These are phyloP conservation scores for Lophius americanus DNA, from an alignment of 2,797 vertebrate genomes.

Conservation along the genomic window DNA sequence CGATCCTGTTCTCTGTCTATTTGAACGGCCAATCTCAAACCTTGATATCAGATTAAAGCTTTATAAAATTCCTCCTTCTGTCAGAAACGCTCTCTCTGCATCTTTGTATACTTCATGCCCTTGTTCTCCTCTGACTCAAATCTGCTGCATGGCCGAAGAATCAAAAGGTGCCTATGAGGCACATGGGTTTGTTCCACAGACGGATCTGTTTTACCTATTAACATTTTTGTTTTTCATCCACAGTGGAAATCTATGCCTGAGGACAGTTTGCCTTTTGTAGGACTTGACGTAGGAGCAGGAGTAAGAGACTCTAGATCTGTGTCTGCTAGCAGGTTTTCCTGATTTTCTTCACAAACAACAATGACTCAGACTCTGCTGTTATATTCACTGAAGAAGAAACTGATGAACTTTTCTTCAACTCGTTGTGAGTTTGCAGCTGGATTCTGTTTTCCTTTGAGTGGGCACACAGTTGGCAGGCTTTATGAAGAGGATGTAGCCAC, in stretches of 20 bases:
- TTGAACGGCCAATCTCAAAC: slow-evolving; percentile 8
- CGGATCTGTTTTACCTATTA: slow-evolving; percentile 2
- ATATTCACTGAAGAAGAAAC: neutral
- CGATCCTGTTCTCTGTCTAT: neutral
- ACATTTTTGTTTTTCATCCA: neutral
- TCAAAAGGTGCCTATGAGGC: slow-evolving; percentile 5
- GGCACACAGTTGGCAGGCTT: too few relatives aligned
- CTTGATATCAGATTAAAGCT: slow-evolving; percentile 1
- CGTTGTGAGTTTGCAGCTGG: neutral
- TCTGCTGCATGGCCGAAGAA: neutral
- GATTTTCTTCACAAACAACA: neutral
- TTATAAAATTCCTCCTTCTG: neutral
- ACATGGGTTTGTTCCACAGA: neutral
- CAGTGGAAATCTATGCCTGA: slow-evolving; percentile 10
- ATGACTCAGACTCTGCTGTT: neutral
- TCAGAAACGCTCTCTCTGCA: neutral
- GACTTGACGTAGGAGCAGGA: neutral
- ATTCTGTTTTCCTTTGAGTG: too few relatives aligned
- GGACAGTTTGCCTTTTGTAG: slow-evolving; percentile 13
- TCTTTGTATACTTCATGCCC: neutral
- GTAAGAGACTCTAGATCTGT: neutral
- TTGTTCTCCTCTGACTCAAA: neutral
- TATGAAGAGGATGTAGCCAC: too few relatives aligned
- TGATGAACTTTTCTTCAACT: neutral
- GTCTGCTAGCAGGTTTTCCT: neutral